Conservation (phyloP, 2,888 invertebrate species). For the Criorhina ranunculi region DNA sequence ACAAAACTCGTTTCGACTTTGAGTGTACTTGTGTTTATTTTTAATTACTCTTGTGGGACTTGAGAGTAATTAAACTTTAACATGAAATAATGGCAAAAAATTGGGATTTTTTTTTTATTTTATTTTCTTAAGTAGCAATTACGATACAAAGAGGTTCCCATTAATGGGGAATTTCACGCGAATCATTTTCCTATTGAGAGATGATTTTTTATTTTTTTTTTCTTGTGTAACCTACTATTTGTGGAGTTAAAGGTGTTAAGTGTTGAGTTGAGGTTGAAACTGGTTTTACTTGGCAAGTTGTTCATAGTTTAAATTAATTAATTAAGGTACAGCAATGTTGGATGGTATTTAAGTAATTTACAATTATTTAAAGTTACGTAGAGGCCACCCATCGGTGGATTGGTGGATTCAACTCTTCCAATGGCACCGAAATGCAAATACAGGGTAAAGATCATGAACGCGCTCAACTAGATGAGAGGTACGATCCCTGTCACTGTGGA, state of each 20-base stretch:
- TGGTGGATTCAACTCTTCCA: too few relatives aligned
- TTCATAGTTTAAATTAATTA: background rate
- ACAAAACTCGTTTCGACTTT: constrained; percentile 41
- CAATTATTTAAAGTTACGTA: too few relatives aligned
- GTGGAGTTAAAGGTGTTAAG: background rate
- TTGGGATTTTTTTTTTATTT: constrained; percentile 22
- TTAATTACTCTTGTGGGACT: constrained; percentile 51
- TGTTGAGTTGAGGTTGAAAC: background rate
- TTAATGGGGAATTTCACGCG: constrained; percentile 7
- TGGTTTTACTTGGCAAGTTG: background rate
- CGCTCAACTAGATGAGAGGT: too few relatives aligned
- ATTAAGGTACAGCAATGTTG: background rate
- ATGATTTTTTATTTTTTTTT: background rate
- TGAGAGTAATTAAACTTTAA: constrained; percentile 56
- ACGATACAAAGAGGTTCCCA: constrained; percentile 10
- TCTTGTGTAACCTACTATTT: background rate
- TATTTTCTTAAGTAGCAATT: constrained; percentile 28
- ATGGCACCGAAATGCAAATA: too few relatives aligned
- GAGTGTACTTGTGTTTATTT: constrained; percentile 15
- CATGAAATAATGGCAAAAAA: constrained; percentile 60
- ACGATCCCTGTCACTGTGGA: too few relatives aligned
- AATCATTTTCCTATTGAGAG: background rate
- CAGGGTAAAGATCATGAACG: too few relatives aligned
- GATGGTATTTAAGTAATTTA: background rate
- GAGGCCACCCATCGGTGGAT: too few relatives aligned